Base-by-base conservation (phyloP, 2,113 vertebrate species). In the Oncorhynchus keta region DNA sequence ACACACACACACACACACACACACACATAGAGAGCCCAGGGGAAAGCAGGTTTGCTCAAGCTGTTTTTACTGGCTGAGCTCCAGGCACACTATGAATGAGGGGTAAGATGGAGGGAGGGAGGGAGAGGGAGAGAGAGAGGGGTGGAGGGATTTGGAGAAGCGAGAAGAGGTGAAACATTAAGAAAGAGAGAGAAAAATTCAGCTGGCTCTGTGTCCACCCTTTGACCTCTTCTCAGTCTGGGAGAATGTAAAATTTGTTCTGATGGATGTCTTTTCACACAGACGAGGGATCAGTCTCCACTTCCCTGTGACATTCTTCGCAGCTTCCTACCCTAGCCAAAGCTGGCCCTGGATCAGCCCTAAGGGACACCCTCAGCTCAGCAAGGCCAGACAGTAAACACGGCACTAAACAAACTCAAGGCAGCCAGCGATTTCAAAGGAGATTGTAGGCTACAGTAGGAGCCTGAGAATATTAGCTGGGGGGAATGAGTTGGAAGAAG, bases 211-310 rank as follows among this genome's bases (percentile, higher is more conserved):
- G 32, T 5, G 79, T 76, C 80, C 72, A 61, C 69, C 79, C 68
- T 76, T 69, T 88, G 81, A 84, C 81, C 79, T 84, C 22, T 69
- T n/a, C 88, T 83, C 48, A 75, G 81, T 87, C 73, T 78, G 79
- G 78, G 68, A 28, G 59, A 49, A 82, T 83, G 64, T 13, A 55
- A 55, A 4, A 18, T 55, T 16, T 18, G 51, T 55, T 83, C 76
- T 91, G 90, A 92, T 91, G 76, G 88, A 91, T 85, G 84, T 75
- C 71, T 90, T 91, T 92, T 93, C 82, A 85, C 91, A 88, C 22
- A 2, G 48, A 75, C 87, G 65, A 87, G 85, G 75, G 83, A 87
- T 83, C 84, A 79, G 79, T 78, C 80, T 61, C 75, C 87, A 79
- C 84, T 75, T 83, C 79, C 75, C 77, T 68, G 91, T 73, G 77